Conservation (phyloP, 1,140 invertebrate genomes). For the Calliphora vicina region DNA sequence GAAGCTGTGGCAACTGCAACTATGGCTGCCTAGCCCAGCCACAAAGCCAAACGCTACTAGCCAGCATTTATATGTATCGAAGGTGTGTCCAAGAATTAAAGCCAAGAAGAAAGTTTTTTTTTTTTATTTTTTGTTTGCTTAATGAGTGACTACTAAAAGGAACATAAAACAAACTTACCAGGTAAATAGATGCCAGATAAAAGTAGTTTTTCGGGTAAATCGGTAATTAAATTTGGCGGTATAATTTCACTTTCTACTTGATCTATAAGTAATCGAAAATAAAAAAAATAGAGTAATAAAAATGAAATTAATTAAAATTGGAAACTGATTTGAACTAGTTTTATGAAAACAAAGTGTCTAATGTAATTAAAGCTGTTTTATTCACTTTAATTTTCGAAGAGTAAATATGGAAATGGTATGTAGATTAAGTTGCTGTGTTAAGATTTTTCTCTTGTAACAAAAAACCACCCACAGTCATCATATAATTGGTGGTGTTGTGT, state of each 20-base stretch:
- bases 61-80: neutral
- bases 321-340: neutral
- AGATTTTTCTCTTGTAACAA: too few relatives aligned
- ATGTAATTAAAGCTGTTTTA: neutral
- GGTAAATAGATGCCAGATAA: slow-evolving; percentile 68
- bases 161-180: slow-evolving; percentile 60
- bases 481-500: too few relatives aligned
- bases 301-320: neutral
- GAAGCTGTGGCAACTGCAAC: too few relatives aligned
- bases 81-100: slow-evolving; percentile 28
- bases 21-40: too few relatives aligned
- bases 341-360: neutral
- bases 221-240: slow-evolving; percentile 64
- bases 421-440: too few relatives aligned
- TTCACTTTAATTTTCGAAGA: too few relatives aligned
- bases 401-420: too few relatives aligned
- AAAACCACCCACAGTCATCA: too few relatives aligned
- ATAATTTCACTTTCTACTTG: slow-evolving; percentile 50
- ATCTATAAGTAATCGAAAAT: slow-evolving; percentile 31
- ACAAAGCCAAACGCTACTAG: neutral
- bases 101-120: slow-evolving; percentile 3
- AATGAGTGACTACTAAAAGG: neutral
- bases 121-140: neutral
- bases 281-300: neutral
- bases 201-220: slow-evolving; percentile 65